phyloP scores from a whole-genome alignment of 1,140 invertebrate species.

The Trichoplusia ni region DNA sequence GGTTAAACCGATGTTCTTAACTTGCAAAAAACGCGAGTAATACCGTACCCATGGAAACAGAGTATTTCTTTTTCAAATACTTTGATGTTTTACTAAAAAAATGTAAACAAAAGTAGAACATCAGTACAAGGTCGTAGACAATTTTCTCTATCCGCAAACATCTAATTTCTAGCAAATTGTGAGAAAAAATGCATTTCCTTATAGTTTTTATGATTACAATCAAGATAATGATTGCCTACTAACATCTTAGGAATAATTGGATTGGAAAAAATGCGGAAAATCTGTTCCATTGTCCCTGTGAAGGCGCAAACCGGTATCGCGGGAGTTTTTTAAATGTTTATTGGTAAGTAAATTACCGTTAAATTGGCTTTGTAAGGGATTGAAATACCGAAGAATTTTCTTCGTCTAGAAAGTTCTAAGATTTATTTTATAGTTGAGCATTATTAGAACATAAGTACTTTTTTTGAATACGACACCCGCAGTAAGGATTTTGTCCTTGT shows the following conservation, averaged over 20 bases:
- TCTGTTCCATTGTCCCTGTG: not conserved
- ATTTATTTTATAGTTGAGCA: too few relatives aligned
- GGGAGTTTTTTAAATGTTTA: not conserved
- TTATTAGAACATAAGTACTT: too few relatives aligned
- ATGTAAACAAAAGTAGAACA: not conserved
- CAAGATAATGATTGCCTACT: not conserved
- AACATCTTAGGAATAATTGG: not conserved
- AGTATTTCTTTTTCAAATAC: too few relatives aligned
- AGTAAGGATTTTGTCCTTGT: too few relatives aligned
- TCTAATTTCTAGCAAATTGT: not conserved
- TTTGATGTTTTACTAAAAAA: too few relatives aligned
- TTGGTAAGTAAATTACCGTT: not conserved
- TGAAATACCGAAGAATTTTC: too few relatives aligned
- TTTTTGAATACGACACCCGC: too few relatives aligned
- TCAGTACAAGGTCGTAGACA: not conserved
- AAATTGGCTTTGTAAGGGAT: not conserved
- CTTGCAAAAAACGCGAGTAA: too few relatives aligned
- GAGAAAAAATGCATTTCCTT: not conserved
- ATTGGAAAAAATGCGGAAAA: slow-evolving; percentile 12
- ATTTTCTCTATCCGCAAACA: not conserved
- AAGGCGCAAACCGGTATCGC: not conserved
- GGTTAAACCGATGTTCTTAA: too few relatives aligned
- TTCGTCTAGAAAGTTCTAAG: too few relatives aligned
- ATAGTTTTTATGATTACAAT: not conserved
- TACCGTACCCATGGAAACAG: too few relatives aligned